Base-by-base conservation (phyloP, 1,140 invertebrate species). In the Zaprionus tsacasi region DNA sequence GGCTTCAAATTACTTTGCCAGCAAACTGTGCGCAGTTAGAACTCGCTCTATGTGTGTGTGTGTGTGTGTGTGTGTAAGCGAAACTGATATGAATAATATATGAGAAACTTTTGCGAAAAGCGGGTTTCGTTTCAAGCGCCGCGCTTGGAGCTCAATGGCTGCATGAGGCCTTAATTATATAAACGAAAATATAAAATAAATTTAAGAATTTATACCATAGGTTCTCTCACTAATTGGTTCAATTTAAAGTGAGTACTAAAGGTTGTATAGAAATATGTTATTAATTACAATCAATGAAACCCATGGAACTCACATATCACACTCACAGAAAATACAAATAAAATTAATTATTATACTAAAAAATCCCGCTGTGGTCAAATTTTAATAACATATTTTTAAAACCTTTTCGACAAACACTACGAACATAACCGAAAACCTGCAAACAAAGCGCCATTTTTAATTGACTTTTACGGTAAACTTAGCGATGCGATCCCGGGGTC, bases 1-100 rank as follows among this genome's bases (percentile, higher is more conserved):
- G 83, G 79, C 35, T 66, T 48, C 57, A 54, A 70, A 82, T 86
- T 71, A 88, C 71, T 68, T 71, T 73, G 57, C 58, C 72, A 58
- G 54, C 70, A 79, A 83, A 78, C 73, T 78, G 74, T 30, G 79
- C 83, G 27, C 79, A 54, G 77, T 79, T 75, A 66, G 76, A 70
- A 69, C 54, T 63, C 70, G 66, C 67, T 61, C 35, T 61, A 40
- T 57, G 58, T 10, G 13, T 43, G 11, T 35, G 48, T n/a, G 38
- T 52, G 25, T 48, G 60, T 48, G 8, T 67, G 36, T 57, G 43
- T 43, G 52, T 57, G 27, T 13, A 2, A 17, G 50, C 38, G 57
- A 71, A 78, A 72, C 64, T 82, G 76, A 87, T 86, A 87, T 87
- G 58, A 66, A 77, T 73, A 79, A 88, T 79, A 59, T 85, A 80